Percentiles rank a stretch among this genome's conserved stretches.
These are phyloP conservation scores for Athene cunicularia DNA, from an alignment of 2,113 vertebrate species.

Conservation along the genomic window DNA sequence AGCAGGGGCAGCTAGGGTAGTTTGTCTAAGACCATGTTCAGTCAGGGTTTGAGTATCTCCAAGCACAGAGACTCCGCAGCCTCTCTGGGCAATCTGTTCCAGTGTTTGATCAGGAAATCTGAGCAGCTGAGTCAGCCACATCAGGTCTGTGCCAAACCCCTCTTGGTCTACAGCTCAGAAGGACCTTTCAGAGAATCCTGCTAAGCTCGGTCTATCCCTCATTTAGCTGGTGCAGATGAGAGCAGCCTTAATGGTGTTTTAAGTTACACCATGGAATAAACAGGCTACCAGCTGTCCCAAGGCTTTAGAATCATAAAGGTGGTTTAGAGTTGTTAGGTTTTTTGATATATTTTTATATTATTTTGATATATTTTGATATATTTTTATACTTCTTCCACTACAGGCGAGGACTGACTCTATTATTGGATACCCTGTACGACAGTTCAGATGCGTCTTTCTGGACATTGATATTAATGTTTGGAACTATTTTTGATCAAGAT, in stretches of 20 bases:
- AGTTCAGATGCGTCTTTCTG: background rate
- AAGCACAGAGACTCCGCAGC: accelerated
- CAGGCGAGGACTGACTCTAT: background rate
- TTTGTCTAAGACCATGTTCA: background rate
- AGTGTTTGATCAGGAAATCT: background rate
- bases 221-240: background rate
- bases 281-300: background rate
- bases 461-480: background rate
- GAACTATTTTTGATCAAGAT: background rate
- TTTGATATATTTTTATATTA: background rate
- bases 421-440: background rate
- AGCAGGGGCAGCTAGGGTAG: background rate
- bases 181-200: background rate
- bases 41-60: background rate
- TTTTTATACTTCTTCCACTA: background rate
- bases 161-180: background rate
- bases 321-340: background rate
- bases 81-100: background rate
- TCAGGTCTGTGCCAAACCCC: background rate
- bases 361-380: background rate
- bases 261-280: background rate
- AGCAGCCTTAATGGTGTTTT: background rate
- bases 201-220: background rate
- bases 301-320: background rate
- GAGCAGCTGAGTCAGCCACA: background rate